Evolutionary conservation across 1,140 invertebrate species (phyloP).

Genomic region (Vanessa tameamea): DNA sequence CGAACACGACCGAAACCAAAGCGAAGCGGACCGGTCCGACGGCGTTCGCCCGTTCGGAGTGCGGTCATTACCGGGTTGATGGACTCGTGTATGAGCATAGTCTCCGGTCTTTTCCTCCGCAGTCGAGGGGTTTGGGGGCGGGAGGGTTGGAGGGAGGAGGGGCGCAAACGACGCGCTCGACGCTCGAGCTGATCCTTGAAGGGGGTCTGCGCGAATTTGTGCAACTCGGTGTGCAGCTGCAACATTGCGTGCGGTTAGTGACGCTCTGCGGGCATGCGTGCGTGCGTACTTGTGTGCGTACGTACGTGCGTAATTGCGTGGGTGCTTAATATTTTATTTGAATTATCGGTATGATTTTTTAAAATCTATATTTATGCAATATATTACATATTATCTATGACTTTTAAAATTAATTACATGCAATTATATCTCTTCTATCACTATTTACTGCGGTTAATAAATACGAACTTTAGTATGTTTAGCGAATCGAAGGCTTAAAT

Average conservation of each 20-base stretch:
- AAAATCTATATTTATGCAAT: too few species aligned
- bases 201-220: conserved; percentile 51
- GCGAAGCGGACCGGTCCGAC: not conserved
- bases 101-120: conserved; percentile 50
- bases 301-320: not conserved
- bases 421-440: too few species aligned
- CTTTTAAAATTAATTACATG: too few species aligned
- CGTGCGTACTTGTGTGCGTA: conserved; percentile 20
- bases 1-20: not conserved
- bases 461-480: too few species aligned
- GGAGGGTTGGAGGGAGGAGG: conserved; percentile 58
- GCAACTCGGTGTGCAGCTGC: conserved; percentile 67
- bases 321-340: not conserved
- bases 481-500: too few species aligned
- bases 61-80: conserved; percentile 41
- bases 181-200: conserved; percentile 26
- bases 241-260: conserved; percentile 21
- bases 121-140: conserved; percentile 33
- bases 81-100: conserved; percentile 56
- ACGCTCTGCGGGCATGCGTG: conserved; percentile 27
- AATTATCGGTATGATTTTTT: too few species aligned
- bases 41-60: not conserved
- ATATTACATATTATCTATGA: too few species aligned
- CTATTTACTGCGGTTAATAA: too few species aligned
- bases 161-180: conserved; percentile 34